Percentiles rank a stretch among this genome's conserved stretches.
These are phyloP conservation scores for Noturus placidus DNA, from an alignment of 2,113 vertebrate species.

Conservation along the genomic window DNA sequence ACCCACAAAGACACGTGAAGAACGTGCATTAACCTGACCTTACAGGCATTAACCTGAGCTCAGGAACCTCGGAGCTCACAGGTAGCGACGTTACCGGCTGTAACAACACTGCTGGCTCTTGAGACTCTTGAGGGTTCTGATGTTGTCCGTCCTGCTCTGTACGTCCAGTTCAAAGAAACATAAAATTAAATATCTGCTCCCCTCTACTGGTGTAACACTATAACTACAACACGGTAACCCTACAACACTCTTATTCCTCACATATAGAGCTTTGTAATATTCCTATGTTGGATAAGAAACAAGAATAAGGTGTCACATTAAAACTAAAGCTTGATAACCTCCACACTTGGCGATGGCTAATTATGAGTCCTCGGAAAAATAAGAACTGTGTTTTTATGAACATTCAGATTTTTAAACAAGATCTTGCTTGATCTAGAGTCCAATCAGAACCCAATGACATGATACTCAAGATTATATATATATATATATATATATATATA, in stretches of 20 bases:
- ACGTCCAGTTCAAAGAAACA: neutral
- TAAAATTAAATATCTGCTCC: neutral
- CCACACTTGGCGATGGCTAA: neutral
- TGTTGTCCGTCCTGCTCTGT: neutral
- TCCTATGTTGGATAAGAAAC: neutral
- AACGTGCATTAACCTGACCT: neutral
- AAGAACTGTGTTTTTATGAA: neutral
- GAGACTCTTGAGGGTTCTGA: neutral
- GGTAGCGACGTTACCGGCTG: neutral
- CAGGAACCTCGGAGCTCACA: neutral
- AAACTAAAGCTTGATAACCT: neutral
- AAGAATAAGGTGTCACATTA: neutral
- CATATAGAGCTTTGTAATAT: neutral
- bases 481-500: too few species aligned
- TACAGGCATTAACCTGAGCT: neutral
- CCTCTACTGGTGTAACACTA: constrained; percentile 12
- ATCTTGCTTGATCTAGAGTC: neutral
- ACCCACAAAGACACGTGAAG: neutral
- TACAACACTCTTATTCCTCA: neutral
- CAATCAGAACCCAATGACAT: too few species aligned
- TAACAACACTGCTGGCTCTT: neutral
- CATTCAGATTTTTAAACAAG: neutral
- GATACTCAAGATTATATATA: too few species aligned
- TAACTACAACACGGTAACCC: neutral
- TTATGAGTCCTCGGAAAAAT: neutral